Base-by-base conservation (phyloP, 53 echinoderm and acorn worm species). In the Paelopatides confundens region DNA sequence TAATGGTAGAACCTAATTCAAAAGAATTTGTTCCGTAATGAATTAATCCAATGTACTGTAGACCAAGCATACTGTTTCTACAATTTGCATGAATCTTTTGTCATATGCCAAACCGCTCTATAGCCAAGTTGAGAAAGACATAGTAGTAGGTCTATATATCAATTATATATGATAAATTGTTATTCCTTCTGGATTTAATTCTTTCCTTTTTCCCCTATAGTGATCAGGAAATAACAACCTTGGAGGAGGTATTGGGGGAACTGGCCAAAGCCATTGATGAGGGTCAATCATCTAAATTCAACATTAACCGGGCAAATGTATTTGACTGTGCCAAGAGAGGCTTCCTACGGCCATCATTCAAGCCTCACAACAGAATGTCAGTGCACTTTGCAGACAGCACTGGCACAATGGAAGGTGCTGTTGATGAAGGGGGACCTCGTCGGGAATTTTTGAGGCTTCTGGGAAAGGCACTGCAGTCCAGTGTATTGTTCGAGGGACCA, bases 371-470 rank as follows among this genome's bases (percentile, higher is more conserved):
- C 10, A 4, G 76, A 4, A 39, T 76, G 4, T 76, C 76, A 9
- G 47, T 76, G 17, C 38, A 39, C n/a, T 76, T 76, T 5, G 39
- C 76, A 11, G 76, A 76, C 40, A 76, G 76, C 4, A 21, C 21
- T 7, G 76, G 76, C 5, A 27, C 5, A 9, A 76, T 47, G 76
- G 76, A 39, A 27, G 76, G 76, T 15, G 39, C 47, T 17, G 76
- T 47, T 17, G 76, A 76, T 39, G 76, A 76, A 39, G 76, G 76
- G n/a, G 76, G 76, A 12, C 76, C 76, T 9, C 23, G 46, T 17
- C 13, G 76, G 17, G 39, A 76, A 14, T 76, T 38, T 23, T n/a
- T 39, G 9, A 30, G 76, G 3, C 76, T 40, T 24, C 28, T 40
- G 31, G 31, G n/a, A 28, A 37, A 76, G 27, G 38, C 39, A n/a